Percentiles rank a stretch among this genome's conserved stretches.
Conservation (phyloP, 2,113 vertebrate species). For the Oenanthe oenanthe region DNA sequence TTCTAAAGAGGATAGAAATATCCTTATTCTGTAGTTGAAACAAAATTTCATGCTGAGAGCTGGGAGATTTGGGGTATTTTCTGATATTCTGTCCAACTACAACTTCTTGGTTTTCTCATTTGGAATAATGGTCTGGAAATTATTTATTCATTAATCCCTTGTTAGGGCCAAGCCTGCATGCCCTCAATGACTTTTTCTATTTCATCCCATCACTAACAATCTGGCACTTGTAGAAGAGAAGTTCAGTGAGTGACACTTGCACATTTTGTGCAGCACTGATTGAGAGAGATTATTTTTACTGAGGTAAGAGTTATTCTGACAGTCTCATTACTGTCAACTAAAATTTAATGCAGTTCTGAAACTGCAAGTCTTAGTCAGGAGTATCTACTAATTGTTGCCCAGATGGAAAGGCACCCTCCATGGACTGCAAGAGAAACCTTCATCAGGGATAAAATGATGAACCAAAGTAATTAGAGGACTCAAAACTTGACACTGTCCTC, state of each 20-base stretch:
- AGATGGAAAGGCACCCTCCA: background rate
- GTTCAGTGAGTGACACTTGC: background rate
- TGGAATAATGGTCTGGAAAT: background rate
- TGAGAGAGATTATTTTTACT: background rate
- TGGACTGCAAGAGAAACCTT: background rate
- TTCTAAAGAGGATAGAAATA: background rate
- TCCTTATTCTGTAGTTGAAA: background rate
- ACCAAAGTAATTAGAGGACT: background rate
- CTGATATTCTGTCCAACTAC: background rate
- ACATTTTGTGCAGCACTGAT: background rate
- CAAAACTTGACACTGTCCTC: background rate
- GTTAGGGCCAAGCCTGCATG: background rate
- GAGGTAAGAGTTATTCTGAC: background rate
- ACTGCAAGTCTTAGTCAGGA: background rate
- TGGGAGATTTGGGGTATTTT: background rate
- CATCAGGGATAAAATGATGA: background rate
- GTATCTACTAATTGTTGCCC: background rate
- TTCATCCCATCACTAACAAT: background rate
- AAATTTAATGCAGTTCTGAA: conserved; percentile 15
- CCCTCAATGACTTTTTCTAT: background rate
- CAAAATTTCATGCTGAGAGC: background rate
- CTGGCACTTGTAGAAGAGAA: background rate
- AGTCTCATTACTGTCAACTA: conserved; percentile 19
- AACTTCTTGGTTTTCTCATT: background rate
- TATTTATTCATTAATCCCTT: background rate